Conservation (phyloP, 2,888 invertebrate genomes). For the Mesorhabditis sp. region DNA sequence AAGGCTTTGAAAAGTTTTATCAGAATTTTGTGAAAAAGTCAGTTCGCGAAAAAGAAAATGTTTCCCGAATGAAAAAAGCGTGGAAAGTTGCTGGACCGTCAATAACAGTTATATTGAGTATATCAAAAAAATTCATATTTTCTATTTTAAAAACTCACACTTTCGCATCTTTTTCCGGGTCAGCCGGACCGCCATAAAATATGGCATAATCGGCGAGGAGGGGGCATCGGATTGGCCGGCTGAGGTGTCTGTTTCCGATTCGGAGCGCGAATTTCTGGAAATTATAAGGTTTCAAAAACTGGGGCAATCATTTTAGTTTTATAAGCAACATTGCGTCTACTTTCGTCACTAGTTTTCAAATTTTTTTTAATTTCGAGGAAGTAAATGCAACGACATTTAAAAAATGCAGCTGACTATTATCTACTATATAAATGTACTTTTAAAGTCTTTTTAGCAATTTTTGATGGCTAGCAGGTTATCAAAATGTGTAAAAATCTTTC, state of each 20-base stretch:
- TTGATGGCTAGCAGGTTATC: too few relatives aligned
- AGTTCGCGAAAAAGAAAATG: too few relatives aligned
- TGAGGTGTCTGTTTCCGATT: neutral
- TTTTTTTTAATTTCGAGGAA: neutral
- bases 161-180: slow-evolving; percentile 44
- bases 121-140: slow-evolving; percentile 5
- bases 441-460: too few relatives aligned
- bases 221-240: slow-evolving; percentile 6
- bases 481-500: too few relatives aligned
- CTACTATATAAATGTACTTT: too few relatives aligned
- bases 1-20: too few relatives aligned
- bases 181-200: slow-evolving; percentile 53
- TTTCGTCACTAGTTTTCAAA: too few relatives aligned
- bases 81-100: neutral
- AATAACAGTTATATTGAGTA: neutral
- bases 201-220: slow-evolving; percentile 45
- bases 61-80: too few relatives aligned
- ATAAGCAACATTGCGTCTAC: too few relatives aligned
- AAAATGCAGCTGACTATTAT: neutral
- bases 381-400: neutral
- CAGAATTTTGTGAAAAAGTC: too few relatives aligned
- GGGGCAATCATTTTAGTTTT: too few relatives aligned
- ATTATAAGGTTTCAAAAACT: too few relatives aligned
- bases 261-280: neutral
- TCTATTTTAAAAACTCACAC: slow-evolving; percentile 13